Evolutionary conservation across 2,888 invertebrate genomes (phyloP), one percentile per base, ranked within the genome.

Genomic region (Plusia festucae): DNA sequence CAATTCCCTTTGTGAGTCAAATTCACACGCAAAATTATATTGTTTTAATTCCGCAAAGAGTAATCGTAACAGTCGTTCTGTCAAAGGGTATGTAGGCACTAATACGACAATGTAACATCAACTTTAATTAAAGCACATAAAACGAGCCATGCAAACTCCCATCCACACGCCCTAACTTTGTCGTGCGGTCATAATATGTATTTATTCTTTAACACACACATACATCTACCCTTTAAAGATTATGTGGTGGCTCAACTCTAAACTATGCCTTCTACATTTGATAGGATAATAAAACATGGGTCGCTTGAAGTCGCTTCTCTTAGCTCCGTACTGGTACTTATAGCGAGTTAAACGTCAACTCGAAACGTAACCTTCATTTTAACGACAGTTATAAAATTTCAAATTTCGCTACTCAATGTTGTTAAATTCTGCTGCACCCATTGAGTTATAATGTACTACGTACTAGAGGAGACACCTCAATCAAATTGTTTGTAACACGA

Each of bases 361-460:
- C 83, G 84, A 89, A 88, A 89, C 88, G 86, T 88, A 90, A 90
- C 90, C 90, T 89, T 85, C 83, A 81, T 82, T 90, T 93, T 93
- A 91, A 94, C 86, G 92, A 88, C 81, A 73, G 87, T 82, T 88
- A 91, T 93, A 93, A 94, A 93, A 93, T 90, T 91, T 91, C 83
- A 90, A 92, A 93, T 91, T 92, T 89, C 82, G 84, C 89, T 86
- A 86, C 88, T 90, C 88, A 84, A 82, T 83, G 82, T 88, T 83
- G 82, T 88, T 83, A 86, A 83, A 80, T 60, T 76, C 70, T 52
- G 61, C 66, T 74, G 61, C n/a, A n/a, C n/a, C n/a, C n/a, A n/a
- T n/a, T n/a, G n/a, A n/a, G n/a, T n/a, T n/a, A n/a, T n/a, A n/a
- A n/a, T n/a, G n/a, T n/a, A n/a, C n/a, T n/a, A n/a, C n/a, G n/a